Evolutionary conservation across 2,113 vertebrate species (phyloP), one percentile per base, ranked within the genome.

Genomic region (Camelus bactrianus): DNA sequence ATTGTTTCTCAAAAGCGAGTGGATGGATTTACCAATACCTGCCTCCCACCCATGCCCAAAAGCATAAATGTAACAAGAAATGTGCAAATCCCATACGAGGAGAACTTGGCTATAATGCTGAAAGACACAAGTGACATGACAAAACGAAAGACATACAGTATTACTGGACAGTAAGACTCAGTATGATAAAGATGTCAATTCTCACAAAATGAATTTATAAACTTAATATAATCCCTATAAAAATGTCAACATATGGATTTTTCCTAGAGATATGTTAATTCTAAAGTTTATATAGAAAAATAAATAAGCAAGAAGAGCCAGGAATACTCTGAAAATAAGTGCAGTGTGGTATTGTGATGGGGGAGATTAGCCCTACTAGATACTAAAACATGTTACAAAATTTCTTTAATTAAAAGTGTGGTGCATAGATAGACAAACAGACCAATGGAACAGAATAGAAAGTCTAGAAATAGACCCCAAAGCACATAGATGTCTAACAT

Each of bases 1-100:
- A 98, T 86, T 62, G 70, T 86, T 97, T 98, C 67, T 92, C 96
- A 97, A 83, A 92, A 97, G 92, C 15, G 20, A 90, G 2, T n/a
- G 46, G 73, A 91, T 35, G 38, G 24, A 72, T 50, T 97, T 85
- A 94, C 20, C 13, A 42, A 42, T 42, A 42, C 38, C 38, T 42
- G 38, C 20, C n/a, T 7, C 52, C 20, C 52, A n/a, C 50, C 32
- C n/a, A 20, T 26, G 30, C 20, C 54, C 76, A 79, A 56, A 56
- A 38, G n/a, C 52, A 79, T 80, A 77, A 70, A 82, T 64, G 6
- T 24, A 97, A 85, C 6, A 89, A 84, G 38, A 76, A 77, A 91
- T 26, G n/a, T 54, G 3, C 30, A 94, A 85, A 46, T 89, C 32
- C 14, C 28, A 54, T 8, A 28, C 2, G 35, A 86, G 48, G 38